Evolutionary conservation across 2,797 vertebrate species (phyloP).

Genomic region (Pangasius larnaudii): DNA sequence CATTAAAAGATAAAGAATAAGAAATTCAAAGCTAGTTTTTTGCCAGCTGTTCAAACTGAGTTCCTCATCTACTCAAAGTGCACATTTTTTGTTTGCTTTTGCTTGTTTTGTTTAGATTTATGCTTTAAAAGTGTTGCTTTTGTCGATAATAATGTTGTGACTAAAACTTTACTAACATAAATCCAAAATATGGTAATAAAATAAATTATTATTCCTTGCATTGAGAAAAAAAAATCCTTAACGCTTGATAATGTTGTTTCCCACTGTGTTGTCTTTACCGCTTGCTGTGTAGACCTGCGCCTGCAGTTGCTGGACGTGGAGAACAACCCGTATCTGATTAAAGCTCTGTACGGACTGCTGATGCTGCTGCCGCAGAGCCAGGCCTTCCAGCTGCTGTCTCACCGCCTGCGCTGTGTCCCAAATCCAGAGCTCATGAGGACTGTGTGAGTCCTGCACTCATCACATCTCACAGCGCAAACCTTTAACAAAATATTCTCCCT

Average conservation of each 20-base stretch:
- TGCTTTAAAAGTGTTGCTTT: background rate
- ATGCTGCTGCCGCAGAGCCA: conserved; percentile 98
- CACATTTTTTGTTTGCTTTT: background rate
- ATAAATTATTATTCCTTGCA: background rate
- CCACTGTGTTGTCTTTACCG: background rate
- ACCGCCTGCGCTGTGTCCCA: conserved; percentile 91
- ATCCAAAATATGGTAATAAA: background rate
- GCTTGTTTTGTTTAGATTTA: background rate
- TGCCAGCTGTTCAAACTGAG: background rate
- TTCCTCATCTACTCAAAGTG: background rate
- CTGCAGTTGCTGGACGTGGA: conserved; percentile 95
- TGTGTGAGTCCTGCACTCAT: conserved; percentile 70
- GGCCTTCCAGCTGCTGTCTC: conserved; percentile 96
- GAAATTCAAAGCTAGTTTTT: background rate
- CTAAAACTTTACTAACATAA: background rate
- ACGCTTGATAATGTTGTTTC: background rate
- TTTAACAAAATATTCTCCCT: background rate
- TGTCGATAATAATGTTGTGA: background rate
- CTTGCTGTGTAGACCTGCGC: conserved; percentile 80
- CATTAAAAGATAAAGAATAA: background rate
- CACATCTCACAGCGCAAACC: background rate
- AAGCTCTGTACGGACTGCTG: conserved; percentile 93
- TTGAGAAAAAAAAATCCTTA: background rate
- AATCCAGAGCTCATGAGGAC: conserved; percentile 96
- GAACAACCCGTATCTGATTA: conserved; percentile 96